phyloP scores from a whole-genome alignment of 2,113 vertebrate species.

The Alectura lathami region DNA sequence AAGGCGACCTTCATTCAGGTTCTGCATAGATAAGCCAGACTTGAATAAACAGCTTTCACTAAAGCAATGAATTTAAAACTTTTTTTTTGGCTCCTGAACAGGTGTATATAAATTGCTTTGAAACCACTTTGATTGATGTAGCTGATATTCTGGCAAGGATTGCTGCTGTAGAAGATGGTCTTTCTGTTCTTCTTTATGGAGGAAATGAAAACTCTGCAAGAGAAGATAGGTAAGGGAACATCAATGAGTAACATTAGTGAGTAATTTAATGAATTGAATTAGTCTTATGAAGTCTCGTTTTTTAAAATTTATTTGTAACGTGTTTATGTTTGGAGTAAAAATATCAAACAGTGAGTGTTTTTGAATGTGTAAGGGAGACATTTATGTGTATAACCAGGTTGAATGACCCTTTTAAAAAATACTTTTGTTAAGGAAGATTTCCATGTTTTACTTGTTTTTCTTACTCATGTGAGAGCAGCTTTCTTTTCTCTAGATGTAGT shows the following conservation, averaged over 20 bases:
- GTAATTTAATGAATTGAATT: background rate
- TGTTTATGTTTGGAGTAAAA: background rate
- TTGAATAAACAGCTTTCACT: background rate
- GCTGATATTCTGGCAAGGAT: constrained; percentile 90
- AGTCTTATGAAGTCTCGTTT: background rate
- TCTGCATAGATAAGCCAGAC: background rate
- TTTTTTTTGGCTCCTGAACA: constrained; percentile 44
- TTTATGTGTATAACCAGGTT: background rate
- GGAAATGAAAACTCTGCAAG: constrained; percentile 71
- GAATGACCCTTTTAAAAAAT: background rate
- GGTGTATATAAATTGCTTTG: constrained; percentile 79
- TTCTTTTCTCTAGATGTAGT: background rate
- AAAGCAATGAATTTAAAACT: background rate
- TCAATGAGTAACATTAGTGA: constrained; percentile 16
- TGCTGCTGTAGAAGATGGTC: constrained; percentile 86
- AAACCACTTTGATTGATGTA: constrained; percentile 82
- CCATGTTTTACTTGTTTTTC: background rate
- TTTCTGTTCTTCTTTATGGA: constrained; percentile 87
- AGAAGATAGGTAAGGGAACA: constrained; percentile 79
- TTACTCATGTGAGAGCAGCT: background rate
- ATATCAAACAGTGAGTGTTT: background rate
- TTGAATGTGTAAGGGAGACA: background rate
- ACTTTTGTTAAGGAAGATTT: background rate
- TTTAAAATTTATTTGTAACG: background rate
- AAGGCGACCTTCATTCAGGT: background rate